Base-by-base conservation (phyloP, 37 sponge, comb jelly and placozoan genomes). In the Theonella swinhoei region DNA sequence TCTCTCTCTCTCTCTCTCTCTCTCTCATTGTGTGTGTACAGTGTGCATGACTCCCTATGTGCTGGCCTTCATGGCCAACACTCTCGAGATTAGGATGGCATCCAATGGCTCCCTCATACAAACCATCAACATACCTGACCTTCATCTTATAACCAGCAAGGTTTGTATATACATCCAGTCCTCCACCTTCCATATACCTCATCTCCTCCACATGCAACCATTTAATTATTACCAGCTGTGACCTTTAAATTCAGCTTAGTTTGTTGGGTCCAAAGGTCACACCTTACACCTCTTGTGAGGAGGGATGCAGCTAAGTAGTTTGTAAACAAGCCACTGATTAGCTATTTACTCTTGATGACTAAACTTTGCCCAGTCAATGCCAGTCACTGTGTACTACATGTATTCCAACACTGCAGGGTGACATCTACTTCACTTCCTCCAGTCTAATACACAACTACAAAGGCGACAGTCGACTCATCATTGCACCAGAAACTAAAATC, bases 101-200 rank as follows among this genome's bases (percentile, higher is more conserved):
- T 58, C 77, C 54, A 93, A 93, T 66, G 94, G 94, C 28, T 88
- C 89, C n/a, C 62, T 93, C 29, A 85, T 93, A 41, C 94, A 90
- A 62, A 87, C 83, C 74, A 76, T 93, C n/a, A 9, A 62, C 24
- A 74, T 81, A 1, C 91, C 91, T 58, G 75, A 90, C 40, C 87
- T 93, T 14, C 73, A 86, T 14, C 76, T 90, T 54, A 64, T 93
- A n/a, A 83, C 94, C 3, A 39, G 23, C 64, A 93, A 93, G 83
- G 80, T 89, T 40, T 22, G 34, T 60, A 2, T 39, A 38, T 3
- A 31, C 23, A 4, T 4, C 29, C 3, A 24, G 42, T 42, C 3
- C 25, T 34, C 29, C 42, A n/a, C n/a, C n/a, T n/a, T 58, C 60
- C 60, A 11, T 58, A 11, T 19, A 11, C 19, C 60, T 19, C 68